Evolutionary conservation across 2,888 invertebrate species (phyloP), one percentile per base, ranked within the genome.

Genomic region (Allacma fusca): DNA sequence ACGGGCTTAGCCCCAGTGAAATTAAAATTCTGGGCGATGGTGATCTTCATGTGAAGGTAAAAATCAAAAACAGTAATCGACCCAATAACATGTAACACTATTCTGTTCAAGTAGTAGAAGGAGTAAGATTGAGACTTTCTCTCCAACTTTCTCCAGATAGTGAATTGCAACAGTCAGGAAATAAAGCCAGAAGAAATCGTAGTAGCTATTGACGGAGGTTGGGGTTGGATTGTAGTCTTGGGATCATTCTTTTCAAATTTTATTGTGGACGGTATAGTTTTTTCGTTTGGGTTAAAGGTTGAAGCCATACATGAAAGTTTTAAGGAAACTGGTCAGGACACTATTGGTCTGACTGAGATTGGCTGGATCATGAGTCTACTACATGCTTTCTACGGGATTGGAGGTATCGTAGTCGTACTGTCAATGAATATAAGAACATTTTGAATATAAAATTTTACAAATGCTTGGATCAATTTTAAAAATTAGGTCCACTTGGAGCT

Each of bases 171-270:
- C 67, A 81, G 83, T 12, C 75, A 81, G 26, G 82, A 82, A 65
- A 78, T 83, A 24, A 29, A 76, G 12, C 79, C 81, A 67, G 82
- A 83, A 24, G 83, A 84, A 70, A 84, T 85, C 43, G 78, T 85
- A 28, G 83, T 93, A 64, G 94, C 96, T 0, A 96, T 96, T 0
- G 97, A 97, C 86, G 97, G 97, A 21, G 97, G 97, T 16, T 98
- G 94, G 92, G 97, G 96, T 29, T 97, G 97, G 97, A 90, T 96
- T 67, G 91, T 98, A 74, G 94, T 97, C 5, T 88, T 91, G 0
- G 95, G 95, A 0, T 96, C 97, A 1, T 97, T 98, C 88, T 90
- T 95, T 88, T 95, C 87, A 80, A 89, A 90, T 84, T 87, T 91
- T 68, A 86, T 91, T 50, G 89, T 89, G 23, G 91, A 91, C 84